Base-by-base conservation (phyloP, 2,888 invertebrate genomes). In the Mythimna vitellina region DNA sequence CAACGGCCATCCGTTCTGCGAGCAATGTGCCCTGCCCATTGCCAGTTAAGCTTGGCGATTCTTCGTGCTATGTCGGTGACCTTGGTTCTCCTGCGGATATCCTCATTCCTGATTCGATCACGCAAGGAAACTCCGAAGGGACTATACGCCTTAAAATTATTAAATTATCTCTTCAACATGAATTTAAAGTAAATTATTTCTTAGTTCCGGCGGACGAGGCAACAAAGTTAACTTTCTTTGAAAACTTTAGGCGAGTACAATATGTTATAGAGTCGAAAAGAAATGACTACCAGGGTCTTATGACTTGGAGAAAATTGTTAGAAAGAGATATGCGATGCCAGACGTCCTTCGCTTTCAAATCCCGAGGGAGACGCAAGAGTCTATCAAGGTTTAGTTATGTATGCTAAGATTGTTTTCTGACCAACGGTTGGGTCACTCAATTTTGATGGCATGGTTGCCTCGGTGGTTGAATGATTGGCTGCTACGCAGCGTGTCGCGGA, bases 301-400 rank as follows among this genome's bases (percentile, higher is more conserved):
- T 69, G 53, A 58, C 62, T 75, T 29, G 42, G n/a, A 58, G 75
- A 12, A 75, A 62, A 75, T 63, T 63, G 69, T 20, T 58, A 29
- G 62, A 69, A 46, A 29, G 62, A 53, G 57, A 46, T 51, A 35
- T 22, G 14, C 20, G 62, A 63, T 63, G 9, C 75, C 58, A 75
- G 75, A 75, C 75, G 10, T 69, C 51, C 20, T 32, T 57, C 38
- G 20, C 22, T 22, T 17, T 17, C 42, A 14, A 25, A 17, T 62
- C 69, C 57, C 42, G 51, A 63, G 62, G 42, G 75, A 58, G 74
- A 74, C 14, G 62, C 10, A 35, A 62, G 17, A 57, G 38, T 74
- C 57, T 58, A 62, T 74, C 20, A 29, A 42, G 32, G 42, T 69
- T 53, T 75, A 63, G 74, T 58, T 69, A 53, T 75, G 53, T 69